A percentile compares a stretch with the other conserved stretches of the same genome.
Conservation (phyloP, 2,797 vertebrate species). For the Pseudochromis fuscus region DNA sequence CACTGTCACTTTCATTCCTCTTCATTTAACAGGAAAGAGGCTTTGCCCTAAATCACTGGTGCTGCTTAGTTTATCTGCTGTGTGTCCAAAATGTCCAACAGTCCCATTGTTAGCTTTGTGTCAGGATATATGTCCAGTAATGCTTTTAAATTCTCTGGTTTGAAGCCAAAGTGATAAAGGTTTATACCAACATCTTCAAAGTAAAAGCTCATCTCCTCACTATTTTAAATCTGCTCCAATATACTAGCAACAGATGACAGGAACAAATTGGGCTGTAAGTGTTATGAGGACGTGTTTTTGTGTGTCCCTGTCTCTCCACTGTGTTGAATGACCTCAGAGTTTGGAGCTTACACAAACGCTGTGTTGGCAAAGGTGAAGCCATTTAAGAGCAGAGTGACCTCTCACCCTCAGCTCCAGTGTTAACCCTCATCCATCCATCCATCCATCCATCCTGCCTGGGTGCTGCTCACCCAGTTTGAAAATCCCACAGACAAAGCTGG, state of each 20-base stretch:
- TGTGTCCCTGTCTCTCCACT: constrained; percentile 8
- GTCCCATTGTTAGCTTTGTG: too few species aligned
- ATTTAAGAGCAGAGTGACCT: constrained; percentile 47
- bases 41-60: too few species aligned
- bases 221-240: not conserved
- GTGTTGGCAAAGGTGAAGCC: constrained; percentile 52
- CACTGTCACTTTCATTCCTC: constrained; percentile 15
- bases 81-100: too few species aligned
- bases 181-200: not conserved
- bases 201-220: not conserved
- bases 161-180: too few species aligned
- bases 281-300: not conserved
- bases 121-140: too few species aligned
- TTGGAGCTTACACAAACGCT: constrained; percentile 37
- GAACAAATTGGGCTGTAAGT: not conserved
- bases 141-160: too few species aligned
- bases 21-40: not conserved
- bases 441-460: constrained; percentile 19
- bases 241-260: not conserved
- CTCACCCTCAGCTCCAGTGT: constrained; percentile 32
- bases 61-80: not conserved
- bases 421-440: not conserved
- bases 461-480: constrained; percentile 34
- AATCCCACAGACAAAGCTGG: constrained; percentile 62
- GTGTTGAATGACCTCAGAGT: constrained; percentile 12